Evolutionary conservation across 2,113 vertebrate species (phyloP), one percentile per base, ranked within the genome.

Genomic region (Orientallactaga bullata): DNA sequence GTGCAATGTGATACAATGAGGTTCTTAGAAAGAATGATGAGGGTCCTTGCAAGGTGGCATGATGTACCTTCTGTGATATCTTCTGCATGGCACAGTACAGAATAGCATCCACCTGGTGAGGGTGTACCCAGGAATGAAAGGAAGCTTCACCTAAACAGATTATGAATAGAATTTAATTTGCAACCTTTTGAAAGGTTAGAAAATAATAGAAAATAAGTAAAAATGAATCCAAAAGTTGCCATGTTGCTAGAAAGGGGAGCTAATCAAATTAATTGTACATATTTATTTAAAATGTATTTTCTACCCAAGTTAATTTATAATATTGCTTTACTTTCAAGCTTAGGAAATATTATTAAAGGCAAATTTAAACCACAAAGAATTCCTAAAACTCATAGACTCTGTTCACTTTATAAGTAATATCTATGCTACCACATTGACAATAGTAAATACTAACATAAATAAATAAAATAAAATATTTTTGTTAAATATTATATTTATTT

Each of bases 341-440:
- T 83, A 28, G 35, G 10, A 78, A 74, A n/a, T 66, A 28, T 39
- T 16, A 63, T 60, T 78, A 16, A 71, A 16, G 7, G 32, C 58
- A 87, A 90, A 71, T 30, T 5, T 79, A 18, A 88, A 37, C 9
- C 79, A 20, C 23, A 82, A 85, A 37, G 11, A 84, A 84, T 74
- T 21, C 35, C 72, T 77, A 21, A 91, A 82, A 71, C 6, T 51
- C 18, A 39, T 30, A 68, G 15, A 76, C 2, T 1, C 16, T 37
- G 66, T 17, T 85, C 42, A n/a, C 20, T n/a, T 76, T 92, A 77
- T 60, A 92, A 92, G 16, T 32, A 87, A 47, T 87, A 18, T 9
- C 7, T 39, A 12, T 51, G 51, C 7, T 51, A 12, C 51, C 51
- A 51, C 12, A 51, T 51, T 51, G 12, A 51, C 7, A 51, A 8